Base-by-base conservation (phyloP, 92 coral and sea anemone species). In the Porites divaricata region DNA sequence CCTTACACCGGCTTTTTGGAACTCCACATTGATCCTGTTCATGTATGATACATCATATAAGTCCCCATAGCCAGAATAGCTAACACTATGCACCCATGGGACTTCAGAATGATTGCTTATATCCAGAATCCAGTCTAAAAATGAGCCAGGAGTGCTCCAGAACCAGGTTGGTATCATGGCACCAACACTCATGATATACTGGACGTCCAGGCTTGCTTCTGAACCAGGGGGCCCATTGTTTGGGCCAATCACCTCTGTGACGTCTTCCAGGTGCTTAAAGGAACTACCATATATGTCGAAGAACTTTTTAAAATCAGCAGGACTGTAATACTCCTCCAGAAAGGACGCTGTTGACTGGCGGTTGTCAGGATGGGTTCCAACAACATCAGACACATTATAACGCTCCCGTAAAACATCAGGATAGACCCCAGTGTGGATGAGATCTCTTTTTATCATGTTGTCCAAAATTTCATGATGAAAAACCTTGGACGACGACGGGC, bases 81-180 rank as follows among this genome's bases (percentile, higher is more conserved):
- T 97, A 50, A 97, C 89, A 67, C 99, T 97, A 35, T 95, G 95
- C 52, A 97, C 97, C 93, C 93, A 91, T 5, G 99, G 99, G 1
- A 95, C 97, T 14, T 88, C 83, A 26, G 94, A 51, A 78, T 22
- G 91, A 86, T 97, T 97, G 85, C 99, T 94, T 62, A 97, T 83
- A 67, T 93, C 98, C 84, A 97, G 76, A 77, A 93, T 83, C 99
- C 99, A 97, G 73, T 95, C 99, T 48, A 97, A 86, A 88, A 97
- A 97, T 51, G 99, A 98, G 81, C 95, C 99, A n/a, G 91, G 97
- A 11, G 98, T 97, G 80, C 99, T 97, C 99, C 99, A 97, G 79
- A 97, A 95, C 99, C 99, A 97, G 50, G 99, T 97, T 4, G 98
- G 84, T 22, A 97, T 93, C 76, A 95, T 95, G 1, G 99, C 98